Conservation (phyloP, 2,113 vertebrate genomes). For the Xiphophorus couchianus region DNA sequence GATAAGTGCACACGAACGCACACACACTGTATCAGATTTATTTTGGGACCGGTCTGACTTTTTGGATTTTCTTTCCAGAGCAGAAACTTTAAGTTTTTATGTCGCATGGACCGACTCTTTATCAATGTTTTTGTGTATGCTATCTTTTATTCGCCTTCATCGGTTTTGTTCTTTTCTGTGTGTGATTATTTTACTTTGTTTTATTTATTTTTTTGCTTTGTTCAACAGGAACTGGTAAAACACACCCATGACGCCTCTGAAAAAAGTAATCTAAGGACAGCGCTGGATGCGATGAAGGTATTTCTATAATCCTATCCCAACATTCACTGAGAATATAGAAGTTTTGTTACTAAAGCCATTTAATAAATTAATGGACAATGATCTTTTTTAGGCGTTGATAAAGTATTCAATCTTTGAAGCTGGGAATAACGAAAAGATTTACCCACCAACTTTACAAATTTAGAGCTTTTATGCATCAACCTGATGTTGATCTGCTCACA, state of each 20-base stretch:
- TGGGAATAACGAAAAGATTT: no score
- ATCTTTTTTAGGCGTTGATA: no score
- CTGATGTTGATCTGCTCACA: no score
- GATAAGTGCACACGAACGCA: conserved; percentile 1
- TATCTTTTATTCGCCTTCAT: neutral
- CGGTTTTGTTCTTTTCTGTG: neutral
- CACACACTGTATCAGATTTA: conserved; percentile 53
- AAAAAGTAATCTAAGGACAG: conserved; percentile 89
- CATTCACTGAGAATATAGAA: no score
- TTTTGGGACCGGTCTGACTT: conserved; percentile 22
- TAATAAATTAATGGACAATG: no score
- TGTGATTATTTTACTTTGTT: neutral
- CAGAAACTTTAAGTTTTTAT: conserved; percentile 31
- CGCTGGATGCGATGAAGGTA: conserved; percentile 98
- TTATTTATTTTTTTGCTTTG: neutral
- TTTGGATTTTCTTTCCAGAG: conserved; percentile 58
- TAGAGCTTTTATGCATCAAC: neutral
- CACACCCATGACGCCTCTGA: conserved; percentile 88
- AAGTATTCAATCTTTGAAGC: no score
- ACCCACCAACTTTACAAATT: no score
- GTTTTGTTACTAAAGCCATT: no score
- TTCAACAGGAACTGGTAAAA: conserved; percentile 91
- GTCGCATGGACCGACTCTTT: conserved; percentile 13
- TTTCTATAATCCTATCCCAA: neutral
- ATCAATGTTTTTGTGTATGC: neutral